Base-by-base conservation (phyloP, 1,140 invertebrate species). In the Scaptodrosophila lebanonensis region DNA sequence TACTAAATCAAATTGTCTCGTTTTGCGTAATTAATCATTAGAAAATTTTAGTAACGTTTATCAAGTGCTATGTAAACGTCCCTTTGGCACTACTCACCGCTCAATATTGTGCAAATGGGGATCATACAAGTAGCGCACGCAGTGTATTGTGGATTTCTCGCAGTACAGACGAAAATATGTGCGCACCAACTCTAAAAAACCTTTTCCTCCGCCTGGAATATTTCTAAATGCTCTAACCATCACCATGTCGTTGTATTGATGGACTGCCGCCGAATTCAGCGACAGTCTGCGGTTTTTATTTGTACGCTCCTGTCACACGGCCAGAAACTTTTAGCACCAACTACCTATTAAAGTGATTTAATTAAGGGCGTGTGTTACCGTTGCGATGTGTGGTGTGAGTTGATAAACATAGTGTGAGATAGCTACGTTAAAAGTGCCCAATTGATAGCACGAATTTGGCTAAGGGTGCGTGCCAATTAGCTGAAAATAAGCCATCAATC, bases 91-190 rank as follows among this genome's bases (percentile, higher is more conserved):
- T n/a, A 7, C 35, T 18, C 2, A 84, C 82, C 70, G 65, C 29
- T 84, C 82, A 2, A 84, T 30, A 13, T 69, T 72, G n/a, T 72
- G 70, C 30, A 84, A 30, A 8, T 67, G 50, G 9, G 70, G 43
- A 56, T 84, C 82, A 29, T 84, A 82, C 1, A 84, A 32, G 38
- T 84, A 84, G 25, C 75, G 70, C 20, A 84, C 75, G 39, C 82
- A 71, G 30, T 84, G 82, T 9, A 84, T 73, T 0, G 82, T 84
- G 3, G 82, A 84, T 35, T 73, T 66, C 7, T 84, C 71, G 20
- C 82, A 84, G 36, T 84, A 84, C 18, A 52, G 49, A 1, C 73
- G 66, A 54, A 84, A 84, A 27, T 84, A 77, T 6, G 39, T 51
- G 4, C 36, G 45, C 6, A 70, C 12, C 36, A 84, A 38, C 3